Evolutionary conservation across 2,888 invertebrate species (phyloP), one percentile per base, ranked within the genome.

Genomic region (Gymnosoma rotundatum): DNA sequence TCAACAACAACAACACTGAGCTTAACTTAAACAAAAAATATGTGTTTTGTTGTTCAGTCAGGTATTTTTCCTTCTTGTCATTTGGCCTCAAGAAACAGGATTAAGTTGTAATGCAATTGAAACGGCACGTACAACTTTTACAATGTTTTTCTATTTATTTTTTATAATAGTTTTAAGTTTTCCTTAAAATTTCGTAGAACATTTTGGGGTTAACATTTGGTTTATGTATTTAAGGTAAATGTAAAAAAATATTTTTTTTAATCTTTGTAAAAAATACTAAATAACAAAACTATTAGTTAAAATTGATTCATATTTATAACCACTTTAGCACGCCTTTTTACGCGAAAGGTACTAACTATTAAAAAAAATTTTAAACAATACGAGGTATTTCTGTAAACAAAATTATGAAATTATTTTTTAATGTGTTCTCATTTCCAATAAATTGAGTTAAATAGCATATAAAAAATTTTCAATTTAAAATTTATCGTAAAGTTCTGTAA

Each of bases 121-220:
- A 69, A 67, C 20, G 20, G 60, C 76, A 78, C 76, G 76, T 78
- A 69, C 32, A 67, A 18, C 42, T 52, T 32, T 25, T 61, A 42
- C 38, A 32, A 32, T 61, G 14, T 25, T 69, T 78, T 78, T 78
- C 42, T 38, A 61, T 78, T 69, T 69, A 67, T 73, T 67, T 67
- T 52, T 52, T 10, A 4, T 50, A n/a, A 7, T 50, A 8, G 6
- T 18, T 18, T 50, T n/a, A 4, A 50, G 0, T 50, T n/a, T 50
- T 20, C 20, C 7, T 48, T 14, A 48, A 48, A 48, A 50, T 5
- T 6, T 32, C 8, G 0, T 32, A 20, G 2, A 60, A 50, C 48
- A 16, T 73, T 52, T 61, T 50, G 20, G 50, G 14, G 61, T 73
- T 73, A 25, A 60, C 50, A 73, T 72, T 72, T 60, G 48, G 36